Conservation (phyloP, 2,113 vertebrate genomes). For the Pelmatolapia mariae region DNA sequence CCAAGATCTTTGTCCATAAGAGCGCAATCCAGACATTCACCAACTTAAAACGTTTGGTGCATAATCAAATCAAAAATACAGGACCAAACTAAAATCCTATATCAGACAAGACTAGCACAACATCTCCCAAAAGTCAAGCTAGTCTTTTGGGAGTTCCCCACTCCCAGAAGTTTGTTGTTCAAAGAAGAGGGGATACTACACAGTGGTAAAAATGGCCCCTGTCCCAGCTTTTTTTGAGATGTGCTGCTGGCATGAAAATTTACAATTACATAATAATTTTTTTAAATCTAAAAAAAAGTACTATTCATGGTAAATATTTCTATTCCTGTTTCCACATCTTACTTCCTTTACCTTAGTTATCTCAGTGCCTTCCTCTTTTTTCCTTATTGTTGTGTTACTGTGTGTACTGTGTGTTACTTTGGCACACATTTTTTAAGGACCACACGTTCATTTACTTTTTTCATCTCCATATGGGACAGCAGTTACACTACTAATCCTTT, state of each 20-base stretch:
- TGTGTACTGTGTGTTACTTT: background rate
- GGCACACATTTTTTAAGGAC: background rate
- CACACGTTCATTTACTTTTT: background rate
- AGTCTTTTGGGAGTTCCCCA: fast-evolving
- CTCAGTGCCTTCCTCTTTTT: background rate
- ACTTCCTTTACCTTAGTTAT: background rate
- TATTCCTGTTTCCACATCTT: background rate
- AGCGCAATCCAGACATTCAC: fast-evolving
- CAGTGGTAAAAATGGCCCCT: fast-evolving
- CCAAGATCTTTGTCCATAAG: background rate
- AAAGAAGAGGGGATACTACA: background rate
- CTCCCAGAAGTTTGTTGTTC: background rate
- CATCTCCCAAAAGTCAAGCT: background rate
- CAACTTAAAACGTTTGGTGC: fast-evolving
- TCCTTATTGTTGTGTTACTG: background rate
- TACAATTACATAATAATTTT: background rate
- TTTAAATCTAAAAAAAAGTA: background rate
- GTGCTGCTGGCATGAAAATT: background rate
- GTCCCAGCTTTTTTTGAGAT: background rate
- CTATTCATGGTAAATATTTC: background rate
- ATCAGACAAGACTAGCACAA: background rate
- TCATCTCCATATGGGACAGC: background rate
- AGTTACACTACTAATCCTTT: background rate
- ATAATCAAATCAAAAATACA: background rate
- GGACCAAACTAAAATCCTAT: background rate